These are phyloP conservation scores for Agonopterix arenella DNA, from an alignment of 2,888 invertebrate species.

Conservation along the genomic window DNA sequence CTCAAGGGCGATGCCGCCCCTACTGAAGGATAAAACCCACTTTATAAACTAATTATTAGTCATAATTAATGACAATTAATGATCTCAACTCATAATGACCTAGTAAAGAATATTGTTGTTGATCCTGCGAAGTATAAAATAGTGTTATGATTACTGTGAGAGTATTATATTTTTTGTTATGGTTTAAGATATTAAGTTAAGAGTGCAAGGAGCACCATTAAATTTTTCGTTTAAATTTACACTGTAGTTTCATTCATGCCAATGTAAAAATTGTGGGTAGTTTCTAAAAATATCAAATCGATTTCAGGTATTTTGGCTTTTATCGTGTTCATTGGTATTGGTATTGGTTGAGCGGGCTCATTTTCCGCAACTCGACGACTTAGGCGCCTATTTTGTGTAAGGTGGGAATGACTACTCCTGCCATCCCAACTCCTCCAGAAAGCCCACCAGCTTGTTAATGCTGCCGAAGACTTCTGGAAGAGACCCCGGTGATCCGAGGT, in stretches of 20 bases:
- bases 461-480: no score
- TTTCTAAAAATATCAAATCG: no score
- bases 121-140: conserved; percentile 48
- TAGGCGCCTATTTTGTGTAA: no score
- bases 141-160: conserved; percentile 36
- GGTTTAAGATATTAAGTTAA: conserved; percentile 38
- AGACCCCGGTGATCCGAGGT: no score
- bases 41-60: not conserved
- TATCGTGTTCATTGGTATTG: no score
- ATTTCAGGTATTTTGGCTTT: no score
- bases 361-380: no score
- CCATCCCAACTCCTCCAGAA: no score
- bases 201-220: conserved; percentile 40
- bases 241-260: conserved; percentile 3
- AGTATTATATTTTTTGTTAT: conserved; percentile 55
- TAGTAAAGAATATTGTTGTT: conserved; percentile 51
- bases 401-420: no score
- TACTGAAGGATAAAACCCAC: conserved; percentile 47
- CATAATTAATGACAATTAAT: conserved; percentile 22
- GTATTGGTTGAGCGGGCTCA: no score
- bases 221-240: conserved; percentile 35
- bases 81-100: conserved; percentile 62
- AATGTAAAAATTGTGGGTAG: no score
- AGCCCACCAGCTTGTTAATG: no score
- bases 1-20: conserved; percentile 67